A percentile compares a stretch with the other conserved stretches of the same genome.
Conservation (phyloP, 2,888 invertebrate genomes). For the Andrena fulva region DNA sequence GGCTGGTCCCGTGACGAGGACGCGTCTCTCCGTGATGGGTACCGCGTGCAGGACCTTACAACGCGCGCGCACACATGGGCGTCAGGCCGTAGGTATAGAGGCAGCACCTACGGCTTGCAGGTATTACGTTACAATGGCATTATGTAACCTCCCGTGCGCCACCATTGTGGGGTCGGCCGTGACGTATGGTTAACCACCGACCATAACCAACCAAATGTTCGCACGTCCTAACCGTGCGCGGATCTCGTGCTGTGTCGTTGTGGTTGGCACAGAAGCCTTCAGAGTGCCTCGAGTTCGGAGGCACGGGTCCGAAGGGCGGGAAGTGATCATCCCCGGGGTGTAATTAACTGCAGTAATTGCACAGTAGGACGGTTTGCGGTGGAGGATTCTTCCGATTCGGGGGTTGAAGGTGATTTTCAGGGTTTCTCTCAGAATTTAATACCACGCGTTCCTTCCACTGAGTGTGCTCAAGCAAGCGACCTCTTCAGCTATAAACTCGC, state of each 20-base stretch:
- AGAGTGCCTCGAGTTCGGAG: neutral
- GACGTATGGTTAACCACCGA: slow-evolving; percentile 80
- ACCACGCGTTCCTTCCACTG: too few species aligned
- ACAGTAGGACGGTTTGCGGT: too few species aligned
- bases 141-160: slow-evolving; percentile 74
- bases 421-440: too few species aligned
- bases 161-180: slow-evolving; percentile 71
- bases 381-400: too few species aligned
- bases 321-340: neutral
- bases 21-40: slow-evolving; percentile 38
- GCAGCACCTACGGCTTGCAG: slow-evolving; percentile 58
- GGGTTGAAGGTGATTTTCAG: too few species aligned
- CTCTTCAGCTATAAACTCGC: too few species aligned
- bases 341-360: slow-evolving; percentile 11
- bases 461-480: too few species aligned
- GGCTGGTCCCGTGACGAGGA: slow-evolving; percentile 59
- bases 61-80: slow-evolving; percentile 20
- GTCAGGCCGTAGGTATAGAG: slow-evolving; percentile 55
- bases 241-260: neutral
- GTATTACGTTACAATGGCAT: slow-evolving; percentile 78
- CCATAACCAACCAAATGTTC: slow-evolving; percentile 79
- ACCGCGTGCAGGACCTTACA: slow-evolving; percentile 20
- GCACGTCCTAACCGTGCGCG: slow-evolving; percentile 60
- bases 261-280: neutral
- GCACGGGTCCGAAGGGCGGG: neutral